A percentile compares a stretch with the other conserved stretches of the same genome.
Conservation (phyloP, 2,113 vertebrate species). For the Albula glossodonta region DNA sequence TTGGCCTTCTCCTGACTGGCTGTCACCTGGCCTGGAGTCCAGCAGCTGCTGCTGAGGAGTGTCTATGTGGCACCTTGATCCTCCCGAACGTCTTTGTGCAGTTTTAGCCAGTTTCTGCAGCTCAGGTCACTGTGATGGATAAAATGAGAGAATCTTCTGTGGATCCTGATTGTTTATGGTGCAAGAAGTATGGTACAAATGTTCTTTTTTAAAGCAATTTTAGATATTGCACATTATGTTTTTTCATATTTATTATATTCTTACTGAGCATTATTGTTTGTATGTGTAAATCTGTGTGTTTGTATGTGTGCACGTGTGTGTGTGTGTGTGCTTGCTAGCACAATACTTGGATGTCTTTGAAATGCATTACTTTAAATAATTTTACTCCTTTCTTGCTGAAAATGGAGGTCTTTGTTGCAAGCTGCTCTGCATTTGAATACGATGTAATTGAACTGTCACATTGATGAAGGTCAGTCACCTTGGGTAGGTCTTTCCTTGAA, state of each 20-base stretch:
- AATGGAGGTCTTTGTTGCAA: constrained; percentile 72
- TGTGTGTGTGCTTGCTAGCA: constrained; percentile 30
- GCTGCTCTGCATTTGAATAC: constrained; percentile 81
- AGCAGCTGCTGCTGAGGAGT: not conserved
- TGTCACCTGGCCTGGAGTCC: constrained; percentile 36
- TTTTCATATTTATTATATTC: not conserved
- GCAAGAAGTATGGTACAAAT: too few species aligned
- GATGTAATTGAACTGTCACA: constrained; percentile 80
- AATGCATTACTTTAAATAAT: not conserved
- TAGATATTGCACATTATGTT: too few species aligned
- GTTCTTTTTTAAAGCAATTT: too few species aligned
- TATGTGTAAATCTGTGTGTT: constrained; percentile 4
- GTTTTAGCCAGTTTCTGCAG: not conserved
- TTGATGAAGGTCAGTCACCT: constrained; percentile 84
- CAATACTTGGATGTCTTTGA: not conserved
- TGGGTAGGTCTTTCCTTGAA: constrained; percentile 82
- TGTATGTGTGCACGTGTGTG: too few species aligned
- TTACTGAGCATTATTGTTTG: constrained; percentile 68
- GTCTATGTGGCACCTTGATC: not conserved
- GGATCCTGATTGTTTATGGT: not conserved
- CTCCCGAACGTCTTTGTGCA: not conserved
- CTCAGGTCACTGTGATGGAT: not conserved
- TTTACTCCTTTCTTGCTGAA: constrained; percentile 58
- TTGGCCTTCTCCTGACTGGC: constrained; percentile 41
- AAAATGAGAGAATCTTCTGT: not conserved